Evolutionary conservation across 1,140 invertebrate species (phyloP).

Genomic region (Drusus annulatus): DNA sequence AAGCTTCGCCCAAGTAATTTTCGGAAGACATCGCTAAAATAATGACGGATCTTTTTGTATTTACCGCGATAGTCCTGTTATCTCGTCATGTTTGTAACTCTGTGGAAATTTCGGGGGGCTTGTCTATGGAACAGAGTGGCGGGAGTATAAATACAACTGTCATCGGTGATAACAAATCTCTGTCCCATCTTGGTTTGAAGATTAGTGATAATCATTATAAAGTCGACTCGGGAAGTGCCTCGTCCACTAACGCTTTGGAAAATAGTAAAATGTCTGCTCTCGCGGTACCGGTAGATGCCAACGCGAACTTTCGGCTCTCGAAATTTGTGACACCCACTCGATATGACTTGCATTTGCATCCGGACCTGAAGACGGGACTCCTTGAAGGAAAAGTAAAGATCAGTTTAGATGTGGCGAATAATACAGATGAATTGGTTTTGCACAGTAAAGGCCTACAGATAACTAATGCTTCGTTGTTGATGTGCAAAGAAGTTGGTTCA

Average conservation of each 20-base stretch:
- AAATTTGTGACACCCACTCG: constrained; percentile 77
- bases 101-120: constrained; percentile 3
- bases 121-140: constrained; percentile 32
- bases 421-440: constrained; percentile 77
- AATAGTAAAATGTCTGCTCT: neutral
- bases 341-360: constrained; percentile 84
- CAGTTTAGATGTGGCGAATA: constrained; percentile 73
- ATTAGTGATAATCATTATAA: neutral
- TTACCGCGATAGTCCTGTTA: constrained; percentile 31
- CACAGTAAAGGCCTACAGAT: constrained; percentile 80
- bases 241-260: neutral
- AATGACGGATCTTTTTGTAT: constrained; percentile 8
- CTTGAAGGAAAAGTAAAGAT: constrained; percentile 84
- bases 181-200: neutral
- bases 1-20: neutral
- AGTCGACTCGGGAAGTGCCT: neutral
- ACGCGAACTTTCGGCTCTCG: constrained; percentile 75
- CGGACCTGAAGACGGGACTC: constrained; percentile 78
- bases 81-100: constrained; percentile 18
- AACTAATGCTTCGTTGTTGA: constrained; percentile 63
- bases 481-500: constrained; percentile 45
- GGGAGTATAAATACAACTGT: constrained; percentile 31
- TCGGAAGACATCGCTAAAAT: neutral
- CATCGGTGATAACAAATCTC: constrained; percentile 24
- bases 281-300: neutral